Percentiles rank a stretch among this genome's conserved stretches.
Conservation (phyloP, 1,140 invertebrate genomes). For the Dreissena polymorpha region DNA sequence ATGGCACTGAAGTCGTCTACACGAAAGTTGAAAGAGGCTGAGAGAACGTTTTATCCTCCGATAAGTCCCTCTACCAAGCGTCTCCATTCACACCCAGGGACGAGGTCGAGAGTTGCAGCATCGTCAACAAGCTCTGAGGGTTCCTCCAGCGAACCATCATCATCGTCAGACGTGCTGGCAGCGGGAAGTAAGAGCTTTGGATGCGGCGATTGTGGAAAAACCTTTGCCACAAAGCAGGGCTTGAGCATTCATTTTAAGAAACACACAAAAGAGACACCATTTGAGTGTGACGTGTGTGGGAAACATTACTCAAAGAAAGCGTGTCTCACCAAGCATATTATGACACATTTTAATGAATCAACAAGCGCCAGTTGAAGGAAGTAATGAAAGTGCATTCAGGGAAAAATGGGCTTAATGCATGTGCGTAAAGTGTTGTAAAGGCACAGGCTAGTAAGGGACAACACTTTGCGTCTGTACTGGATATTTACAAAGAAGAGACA, state of each 20-base stretch:
- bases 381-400: neutral
- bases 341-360: constrained; percentile 31
- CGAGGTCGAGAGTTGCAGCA: neutral
- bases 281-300: constrained; percentile 93
- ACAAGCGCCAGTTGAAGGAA: neutral
- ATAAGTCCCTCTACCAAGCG: constrained; percentile 28
- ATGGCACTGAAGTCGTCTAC: neutral
- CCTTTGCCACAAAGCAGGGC: constrained; percentile 86
- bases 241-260: constrained; percentile 84
- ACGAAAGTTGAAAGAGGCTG: neutral
- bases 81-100: constrained; percentile 3
- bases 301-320: constrained; percentile 55
- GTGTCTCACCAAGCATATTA: constrained; percentile 52
- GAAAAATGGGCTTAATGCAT: too few species aligned
- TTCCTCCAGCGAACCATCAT: neutral
- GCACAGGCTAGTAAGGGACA: too few species aligned
- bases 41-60: constrained; percentile 30
- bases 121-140: neutral
- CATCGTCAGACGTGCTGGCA: neutral
- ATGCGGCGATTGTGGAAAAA: constrained; percentile 90
- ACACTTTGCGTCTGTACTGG: too few species aligned
- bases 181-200: constrained; percentile 85
- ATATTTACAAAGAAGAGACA: too few species aligned
- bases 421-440: too few species aligned
- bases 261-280: constrained; percentile 97